phyloP scores from a whole-genome alignment of 1,140 invertebrate species.

The Lepidostoma basale region DNA sequence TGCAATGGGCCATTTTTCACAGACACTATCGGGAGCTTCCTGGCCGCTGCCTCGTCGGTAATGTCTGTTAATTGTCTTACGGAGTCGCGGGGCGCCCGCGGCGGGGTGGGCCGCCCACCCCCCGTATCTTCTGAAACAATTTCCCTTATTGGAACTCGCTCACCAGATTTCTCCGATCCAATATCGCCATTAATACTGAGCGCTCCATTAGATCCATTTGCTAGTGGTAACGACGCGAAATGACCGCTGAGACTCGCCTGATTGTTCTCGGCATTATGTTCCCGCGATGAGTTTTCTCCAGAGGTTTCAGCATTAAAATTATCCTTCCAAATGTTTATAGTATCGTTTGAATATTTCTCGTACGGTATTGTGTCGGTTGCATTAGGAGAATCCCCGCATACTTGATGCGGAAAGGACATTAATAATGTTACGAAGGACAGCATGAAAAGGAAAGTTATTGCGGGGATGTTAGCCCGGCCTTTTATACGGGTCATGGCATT shows the following conservation, averaged over 20 bases:
- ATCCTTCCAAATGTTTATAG: not conserved
- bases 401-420: conserved; percentile 36
- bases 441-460: conserved; percentile 8
- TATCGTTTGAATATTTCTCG: not conserved
- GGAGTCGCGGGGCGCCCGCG: not conserved
- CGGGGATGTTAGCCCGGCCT: conserved; percentile 12
- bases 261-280: not conserved
- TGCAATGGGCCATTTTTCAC: conserved; percentile 40
- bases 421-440: conserved; percentile 29
- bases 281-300: not conserved
- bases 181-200: conserved; percentile 28
- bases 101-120: not conserved
- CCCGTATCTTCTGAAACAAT: conserved; percentile 20
- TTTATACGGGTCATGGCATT: conserved; percentile 32
- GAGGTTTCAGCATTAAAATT: not conserved
- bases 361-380: conserved; percentile 16
- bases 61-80: conserved; percentile 44
- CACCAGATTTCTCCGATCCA: conserved; percentile 19
- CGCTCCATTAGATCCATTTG: conserved; percentile 25
- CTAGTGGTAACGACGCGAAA: conserved; percentile 9
- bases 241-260: conserved; percentile 2
- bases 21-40: conserved; percentile 16
- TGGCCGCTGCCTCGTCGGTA: conserved; percentile 34
- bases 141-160: conserved; percentile 24
- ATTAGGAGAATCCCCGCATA: conserved; percentile 3